Evolutionary conservation across 1,140 invertebrate genomes (phyloP), one percentile per base, ranked within the genome.

Genomic region (Drosophila gunungcola): DNA sequence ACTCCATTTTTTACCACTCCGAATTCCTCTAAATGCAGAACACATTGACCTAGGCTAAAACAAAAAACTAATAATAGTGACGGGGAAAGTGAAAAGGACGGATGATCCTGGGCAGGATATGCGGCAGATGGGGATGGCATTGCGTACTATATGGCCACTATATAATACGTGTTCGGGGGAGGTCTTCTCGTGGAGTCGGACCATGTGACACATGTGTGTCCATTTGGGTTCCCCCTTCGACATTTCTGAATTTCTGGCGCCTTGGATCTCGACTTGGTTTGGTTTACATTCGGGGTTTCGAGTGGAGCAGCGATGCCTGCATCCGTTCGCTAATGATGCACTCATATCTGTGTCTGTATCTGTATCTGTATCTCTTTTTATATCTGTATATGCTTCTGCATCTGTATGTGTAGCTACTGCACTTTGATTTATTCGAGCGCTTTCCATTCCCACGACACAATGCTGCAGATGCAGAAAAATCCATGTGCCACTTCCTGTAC

Each of bases 241-340:
- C 5, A n/a, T 39, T 9, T 13, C 13, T n/a, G 4, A 21, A 13
- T 9, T 9, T 48, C 51, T 16, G 34, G 39, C 29, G n/a, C 7
- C 43, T 69, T 16, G 29, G 29, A 51, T 52, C 13, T 36, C 10
- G 16, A 9, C 32, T 36, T 34, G 29, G 12, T 21, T 62, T 38
- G 36, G 57, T 21, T 60, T 13, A 25, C 55, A 48, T 41, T 56
- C 38, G 39, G 29, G 13, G 25, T 67, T 62, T 80, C 54, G 58
- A 80, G 73, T 82, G 72, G 75, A 53, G 72, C 75, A 73, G 38
- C 63, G 79, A 78, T 67, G 78, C 83, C 84, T 89, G 83, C 84
- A 89, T 89, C 83, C 84, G 84, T 84, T 89, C 49, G 76, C 76
- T 88, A 88, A 88, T 88, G 84, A 88, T 61, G 84, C 56, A 60